phyloP scores from a whole-genome alignment of 2,113 vertebrate genomes.

The Oostethus manadensis region DNA sequence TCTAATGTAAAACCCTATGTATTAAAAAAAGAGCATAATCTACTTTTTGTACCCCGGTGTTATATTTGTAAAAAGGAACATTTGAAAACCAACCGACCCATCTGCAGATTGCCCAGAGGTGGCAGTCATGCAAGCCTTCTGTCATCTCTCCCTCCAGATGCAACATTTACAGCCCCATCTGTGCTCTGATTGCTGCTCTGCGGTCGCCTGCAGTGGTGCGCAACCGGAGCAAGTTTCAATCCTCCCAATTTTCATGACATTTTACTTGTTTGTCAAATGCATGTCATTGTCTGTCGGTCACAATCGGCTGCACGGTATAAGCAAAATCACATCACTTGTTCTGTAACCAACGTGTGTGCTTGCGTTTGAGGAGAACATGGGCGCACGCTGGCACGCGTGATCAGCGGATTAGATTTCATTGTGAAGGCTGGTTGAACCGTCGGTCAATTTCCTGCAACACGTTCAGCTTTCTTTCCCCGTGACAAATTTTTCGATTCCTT shows the following conservation, averaged over 20 bases:
- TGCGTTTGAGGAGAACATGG: background rate
- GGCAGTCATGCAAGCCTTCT: slow-evolving; percentile 40
- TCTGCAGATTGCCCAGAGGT: slow-evolving; percentile 42
- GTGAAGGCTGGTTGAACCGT: slow-evolving; percentile 50
- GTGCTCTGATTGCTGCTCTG: slow-evolving; percentile 29
- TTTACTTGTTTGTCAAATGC: slow-evolving; percentile 15
- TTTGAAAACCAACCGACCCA: slow-evolving; percentile 39
- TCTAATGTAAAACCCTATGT: no score
- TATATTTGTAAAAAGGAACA: slow-evolving; percentile 26
- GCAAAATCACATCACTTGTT: background rate
- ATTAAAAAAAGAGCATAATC: background rate
- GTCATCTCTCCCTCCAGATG: slow-evolving; percentile 40
- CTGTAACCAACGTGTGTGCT: background rate
- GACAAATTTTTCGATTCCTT: slow-evolving; percentile 68
- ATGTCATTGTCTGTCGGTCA: background rate
- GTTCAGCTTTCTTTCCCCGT: slow-evolving; percentile 50
- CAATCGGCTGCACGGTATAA: background rate
- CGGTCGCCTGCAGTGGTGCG: slow-evolving; percentile 35
- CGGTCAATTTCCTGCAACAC: slow-evolving; percentile 53
- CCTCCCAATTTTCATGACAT: background rate
- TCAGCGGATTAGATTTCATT: slow-evolving; percentile 43
- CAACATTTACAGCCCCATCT: slow-evolving; percentile 58
- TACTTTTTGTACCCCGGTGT: slow-evolving; percentile 23
- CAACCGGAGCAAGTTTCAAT: background rate
- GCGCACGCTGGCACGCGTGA: background rate